These are phyloP conservation scores for Brachyptera putata DNA, from an alignment of 2,888 invertebrate genomes.

Conservation along the genomic window DNA sequence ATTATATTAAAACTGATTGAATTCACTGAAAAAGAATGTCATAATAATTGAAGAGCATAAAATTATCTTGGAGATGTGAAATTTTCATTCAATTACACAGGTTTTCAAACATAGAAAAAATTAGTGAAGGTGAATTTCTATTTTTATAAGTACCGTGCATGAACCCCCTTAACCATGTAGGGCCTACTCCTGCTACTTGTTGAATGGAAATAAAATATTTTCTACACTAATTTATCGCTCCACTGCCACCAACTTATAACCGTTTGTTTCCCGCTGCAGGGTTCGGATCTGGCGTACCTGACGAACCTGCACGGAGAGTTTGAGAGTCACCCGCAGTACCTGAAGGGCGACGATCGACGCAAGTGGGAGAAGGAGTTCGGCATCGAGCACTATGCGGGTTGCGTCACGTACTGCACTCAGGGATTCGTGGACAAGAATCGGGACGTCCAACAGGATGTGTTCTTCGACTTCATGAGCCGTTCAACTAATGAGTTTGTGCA, in stretches of 20 bases:
- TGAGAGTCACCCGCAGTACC: constrained; percentile 75
- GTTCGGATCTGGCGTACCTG: constrained; percentile 82
- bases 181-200: too few relatives aligned
- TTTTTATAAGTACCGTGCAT: too few relatives aligned
- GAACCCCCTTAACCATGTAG: too few relatives aligned
- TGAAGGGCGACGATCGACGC: constrained; percentile 77
- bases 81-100: too few relatives aligned
- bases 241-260: background rate
- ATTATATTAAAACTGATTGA: too few relatives aligned
- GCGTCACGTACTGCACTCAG: constrained; percentile 74
- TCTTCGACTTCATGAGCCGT: constrained; percentile 82
- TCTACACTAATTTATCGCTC: background rate
- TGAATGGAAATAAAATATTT: too few relatives aligned
- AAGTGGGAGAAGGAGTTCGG: constrained; percentile 91
- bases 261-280: constrained; percentile 46
- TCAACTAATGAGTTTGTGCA: constrained; percentile 80
- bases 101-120: too few relatives aligned
- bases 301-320: constrained; percentile 86
- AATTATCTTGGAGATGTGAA: too few relatives aligned
- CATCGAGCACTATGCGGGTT: constrained; percentile 83
- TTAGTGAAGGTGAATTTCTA: too few relatives aligned
- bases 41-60: too few relatives aligned
- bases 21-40: too few relatives aligned
- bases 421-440: constrained; percentile 91
- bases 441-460: constrained; percentile 88